A percentile compares a stretch with the other conserved stretches of the same genome.
Evolutionary conservation across 2,797 vertebrate species (phyloP).

Genomic region (Sphenopsis melanotis): DNA sequence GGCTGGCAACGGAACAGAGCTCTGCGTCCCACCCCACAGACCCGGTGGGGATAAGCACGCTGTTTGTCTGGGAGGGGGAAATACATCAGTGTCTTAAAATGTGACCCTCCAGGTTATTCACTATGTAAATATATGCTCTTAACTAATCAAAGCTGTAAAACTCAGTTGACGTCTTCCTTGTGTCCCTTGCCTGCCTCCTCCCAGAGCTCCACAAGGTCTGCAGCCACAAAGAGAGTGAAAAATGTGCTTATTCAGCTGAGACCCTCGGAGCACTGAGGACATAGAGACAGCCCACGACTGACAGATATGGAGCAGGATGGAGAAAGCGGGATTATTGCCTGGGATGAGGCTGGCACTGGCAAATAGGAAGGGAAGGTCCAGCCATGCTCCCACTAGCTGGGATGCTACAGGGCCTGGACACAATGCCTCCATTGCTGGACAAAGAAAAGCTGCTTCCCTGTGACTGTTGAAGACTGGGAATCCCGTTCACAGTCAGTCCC

Average conservation of each 20-base stretch:
- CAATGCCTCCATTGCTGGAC: accelerated
- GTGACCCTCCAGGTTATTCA: neutral
- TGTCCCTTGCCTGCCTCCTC: neutral
- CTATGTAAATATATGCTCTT: neutral
- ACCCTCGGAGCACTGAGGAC: neutral
- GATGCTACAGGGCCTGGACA: neutral
- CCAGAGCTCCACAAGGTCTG: neutral
- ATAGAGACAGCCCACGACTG: neutral
- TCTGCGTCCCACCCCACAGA: neutral
- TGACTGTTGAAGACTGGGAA: accelerated
- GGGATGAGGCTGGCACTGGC: neutral
- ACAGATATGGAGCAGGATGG: too few species aligned
- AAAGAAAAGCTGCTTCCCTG: neutral
- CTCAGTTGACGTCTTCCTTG: neutral
- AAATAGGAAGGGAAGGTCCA: neutral
- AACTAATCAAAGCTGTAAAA: neutral
- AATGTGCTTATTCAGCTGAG: neutral
- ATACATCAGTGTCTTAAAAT: neutral
- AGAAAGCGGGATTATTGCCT: neutral
- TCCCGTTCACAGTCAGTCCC: neutral
- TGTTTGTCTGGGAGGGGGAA: neutral
- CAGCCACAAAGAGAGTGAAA: neutral
- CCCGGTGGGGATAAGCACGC: accelerated
- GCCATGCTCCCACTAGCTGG: accelerated
- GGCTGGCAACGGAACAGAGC: neutral